Conservation (phyloP, 2,888 invertebrate species). For the Nipponacmea schrenckii region DNA sequence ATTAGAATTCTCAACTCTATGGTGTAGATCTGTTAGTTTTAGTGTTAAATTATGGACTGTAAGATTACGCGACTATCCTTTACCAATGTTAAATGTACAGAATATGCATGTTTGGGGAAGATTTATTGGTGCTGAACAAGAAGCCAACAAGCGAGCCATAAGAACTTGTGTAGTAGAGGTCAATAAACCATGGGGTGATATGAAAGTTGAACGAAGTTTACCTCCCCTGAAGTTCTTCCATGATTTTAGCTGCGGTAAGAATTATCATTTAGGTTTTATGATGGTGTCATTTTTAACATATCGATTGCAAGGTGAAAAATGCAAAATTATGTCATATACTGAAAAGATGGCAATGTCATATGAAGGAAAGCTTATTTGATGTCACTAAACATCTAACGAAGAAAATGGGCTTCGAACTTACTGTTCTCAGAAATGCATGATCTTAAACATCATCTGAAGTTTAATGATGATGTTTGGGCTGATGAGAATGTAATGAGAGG, state of each 20-base stretch:
- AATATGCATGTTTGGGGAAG: constrained; percentile 89
- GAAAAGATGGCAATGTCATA: too few relatives aligned
- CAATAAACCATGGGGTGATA: constrained; percentile 85
- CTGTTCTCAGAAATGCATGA: too few relatives aligned
- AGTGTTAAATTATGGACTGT: constrained; percentile 88
- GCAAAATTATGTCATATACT: too few relatives aligned
- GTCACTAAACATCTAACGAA: too few relatives aligned
- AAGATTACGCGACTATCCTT: constrained; percentile 92
- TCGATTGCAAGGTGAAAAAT: too few relatives aligned
- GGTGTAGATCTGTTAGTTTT: constrained; percentile 89
- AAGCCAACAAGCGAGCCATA: constrained; percentile 71
- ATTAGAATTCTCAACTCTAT: constrained; percentile 87
- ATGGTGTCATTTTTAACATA: too few relatives aligned
- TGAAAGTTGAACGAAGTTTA: constrained; percentile 86
- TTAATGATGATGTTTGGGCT: too few relatives aligned
- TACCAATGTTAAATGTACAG: constrained; percentile 86
- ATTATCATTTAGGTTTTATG: background rate
- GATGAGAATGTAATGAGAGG: too few relatives aligned
- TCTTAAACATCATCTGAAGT: too few relatives aligned
- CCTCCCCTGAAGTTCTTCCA: constrained; percentile 96
- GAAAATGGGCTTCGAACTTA: too few relatives aligned
- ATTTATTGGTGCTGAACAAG: constrained; percentile 88
- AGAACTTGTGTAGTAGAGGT: constrained; percentile 82
- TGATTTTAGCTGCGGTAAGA: constrained; percentile 85
- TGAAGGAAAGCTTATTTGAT: too few relatives aligned